phyloP scores from a whole-genome alignment of 2,113 vertebrate genomes.

The Megatriorchis doriae region DNA sequence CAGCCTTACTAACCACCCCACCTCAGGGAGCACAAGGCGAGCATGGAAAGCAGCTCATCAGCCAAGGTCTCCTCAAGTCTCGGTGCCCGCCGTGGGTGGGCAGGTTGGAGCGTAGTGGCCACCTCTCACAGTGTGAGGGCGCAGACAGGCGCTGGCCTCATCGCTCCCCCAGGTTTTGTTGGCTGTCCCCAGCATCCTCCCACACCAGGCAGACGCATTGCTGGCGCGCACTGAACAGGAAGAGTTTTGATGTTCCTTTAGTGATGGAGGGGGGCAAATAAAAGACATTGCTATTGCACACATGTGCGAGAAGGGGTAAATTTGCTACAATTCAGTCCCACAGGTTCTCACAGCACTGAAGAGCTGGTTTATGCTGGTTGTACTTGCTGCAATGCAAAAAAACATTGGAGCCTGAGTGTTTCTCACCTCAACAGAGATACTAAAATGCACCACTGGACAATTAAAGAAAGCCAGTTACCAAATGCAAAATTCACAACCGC shows the following conservation, averaged over 20 bases:
- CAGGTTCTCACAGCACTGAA: not conserved
- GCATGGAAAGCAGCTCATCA: not conserved
- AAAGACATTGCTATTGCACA: not conserved
- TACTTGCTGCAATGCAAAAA: not conserved
- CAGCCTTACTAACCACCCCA: not conserved
- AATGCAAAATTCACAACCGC: rapidly evolving
- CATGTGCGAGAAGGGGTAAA: rapidly evolving
- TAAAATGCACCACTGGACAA: not conserved
- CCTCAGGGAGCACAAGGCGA: not conserved
- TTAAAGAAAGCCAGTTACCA: not conserved
- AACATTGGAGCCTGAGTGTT: not conserved
- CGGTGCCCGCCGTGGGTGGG: rapidly evolving
- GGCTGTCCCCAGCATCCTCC: rapidly evolving
- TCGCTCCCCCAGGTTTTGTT: rapidly evolving
- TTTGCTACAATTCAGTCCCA: not conserved
- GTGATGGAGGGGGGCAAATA: not conserved
- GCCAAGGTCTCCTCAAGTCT: not conserved
- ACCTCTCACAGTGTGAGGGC: rapidly evolving
- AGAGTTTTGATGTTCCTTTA: not conserved
- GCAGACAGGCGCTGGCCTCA: rapidly evolving
- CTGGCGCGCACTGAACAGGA: not conserved
- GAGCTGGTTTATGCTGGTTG: not conserved
- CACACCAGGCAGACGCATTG: not conserved
- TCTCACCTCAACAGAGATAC: not conserved
- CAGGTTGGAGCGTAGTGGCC: rapidly evolving